A percentile compares a stretch with the other conserved stretches of the same genome.
Conservation (phyloP, 1,140 invertebrate species). For the Dolichoris vasculosae region DNA sequence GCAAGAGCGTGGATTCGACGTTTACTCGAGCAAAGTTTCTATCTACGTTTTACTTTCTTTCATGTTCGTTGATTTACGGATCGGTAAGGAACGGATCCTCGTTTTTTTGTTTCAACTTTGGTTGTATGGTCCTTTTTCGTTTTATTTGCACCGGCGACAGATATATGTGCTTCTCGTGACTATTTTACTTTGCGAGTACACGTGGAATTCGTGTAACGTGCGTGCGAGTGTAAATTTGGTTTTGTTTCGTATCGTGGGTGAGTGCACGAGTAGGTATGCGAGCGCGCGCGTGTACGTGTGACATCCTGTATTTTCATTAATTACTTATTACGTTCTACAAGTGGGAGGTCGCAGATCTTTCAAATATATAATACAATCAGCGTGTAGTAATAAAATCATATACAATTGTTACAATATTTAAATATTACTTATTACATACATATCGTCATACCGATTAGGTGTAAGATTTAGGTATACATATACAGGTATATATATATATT, state of each 20-base stretch:
- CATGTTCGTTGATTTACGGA: background rate
- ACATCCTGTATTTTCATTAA: constrained; percentile 51
- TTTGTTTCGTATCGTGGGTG: constrained; percentile 38
- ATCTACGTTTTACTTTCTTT: background rate
- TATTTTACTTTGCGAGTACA: constrained; percentile 36
- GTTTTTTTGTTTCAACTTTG: background rate
- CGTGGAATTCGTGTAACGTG: constrained; percentile 21
- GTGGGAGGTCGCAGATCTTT: constrained; percentile 75
- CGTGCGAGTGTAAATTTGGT: constrained; percentile 49
- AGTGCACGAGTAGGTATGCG: constrained; percentile 43
- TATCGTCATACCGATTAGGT: constrained; percentile 68
- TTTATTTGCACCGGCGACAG: constrained; percentile 64
- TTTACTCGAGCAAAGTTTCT: too few relatives aligned
- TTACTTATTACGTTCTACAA: constrained; percentile 67
- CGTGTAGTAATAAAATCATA: constrained; percentile 76
- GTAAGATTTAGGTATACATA: constrained; percentile 69
- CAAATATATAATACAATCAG: constrained; percentile 75
- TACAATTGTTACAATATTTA: constrained; percentile 76
- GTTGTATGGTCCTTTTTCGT: constrained; percentile 34
- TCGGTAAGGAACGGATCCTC: background rate
- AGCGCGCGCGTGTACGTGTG: constrained; percentile 40
- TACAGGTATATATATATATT: constrained; percentile 68
- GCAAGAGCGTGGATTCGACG: background rate
- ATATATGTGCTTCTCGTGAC: constrained; percentile 48
- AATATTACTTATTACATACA: constrained; percentile 75